A percentile compares a stretch with the other conserved stretches of the same genome.
Evolutionary conservation across 2,113 vertebrate species (phyloP).

Genomic region (Gallinago undulata): DNA sequence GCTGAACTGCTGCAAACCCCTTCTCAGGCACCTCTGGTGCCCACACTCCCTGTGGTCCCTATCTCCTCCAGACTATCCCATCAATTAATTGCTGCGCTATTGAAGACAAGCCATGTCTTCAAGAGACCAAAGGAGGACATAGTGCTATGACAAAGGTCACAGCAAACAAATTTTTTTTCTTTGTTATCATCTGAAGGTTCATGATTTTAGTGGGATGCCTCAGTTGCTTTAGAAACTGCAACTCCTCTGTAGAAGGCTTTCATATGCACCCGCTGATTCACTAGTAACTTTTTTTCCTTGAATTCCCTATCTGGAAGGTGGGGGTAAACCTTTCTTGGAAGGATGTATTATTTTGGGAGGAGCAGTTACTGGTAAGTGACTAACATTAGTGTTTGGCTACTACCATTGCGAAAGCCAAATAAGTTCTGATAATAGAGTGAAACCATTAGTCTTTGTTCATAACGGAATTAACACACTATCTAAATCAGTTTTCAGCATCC

Average conservation of each 20-base stretch:
- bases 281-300: not conserved
- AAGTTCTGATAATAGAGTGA: not conserved
- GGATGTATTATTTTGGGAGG: not conserved
- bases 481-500: not conserved
- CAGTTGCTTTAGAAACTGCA: not conserved
- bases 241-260: not conserved
- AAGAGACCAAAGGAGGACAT: not conserved
- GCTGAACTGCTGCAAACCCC: not conserved
- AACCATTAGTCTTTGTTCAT: not conserved
- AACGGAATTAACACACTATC: not conserved
- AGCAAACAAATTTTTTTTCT: not conserved
- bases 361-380: not conserved
- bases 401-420: accelerated
- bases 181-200: not conserved
- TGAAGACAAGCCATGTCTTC: not conserved
- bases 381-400: not conserved
- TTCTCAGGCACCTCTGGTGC: not conserved
- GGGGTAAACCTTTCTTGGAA: not conserved
- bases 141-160: not conserved
- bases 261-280: not conserved
- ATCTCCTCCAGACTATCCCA: not conserved
- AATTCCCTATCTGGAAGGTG: not conserved
- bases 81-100: not conserved
- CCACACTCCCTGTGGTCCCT: not conserved
- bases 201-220: not conserved